Conservation (phyloP, 1,140 invertebrate genomes). For the Drosophila suzukii region DNA sequence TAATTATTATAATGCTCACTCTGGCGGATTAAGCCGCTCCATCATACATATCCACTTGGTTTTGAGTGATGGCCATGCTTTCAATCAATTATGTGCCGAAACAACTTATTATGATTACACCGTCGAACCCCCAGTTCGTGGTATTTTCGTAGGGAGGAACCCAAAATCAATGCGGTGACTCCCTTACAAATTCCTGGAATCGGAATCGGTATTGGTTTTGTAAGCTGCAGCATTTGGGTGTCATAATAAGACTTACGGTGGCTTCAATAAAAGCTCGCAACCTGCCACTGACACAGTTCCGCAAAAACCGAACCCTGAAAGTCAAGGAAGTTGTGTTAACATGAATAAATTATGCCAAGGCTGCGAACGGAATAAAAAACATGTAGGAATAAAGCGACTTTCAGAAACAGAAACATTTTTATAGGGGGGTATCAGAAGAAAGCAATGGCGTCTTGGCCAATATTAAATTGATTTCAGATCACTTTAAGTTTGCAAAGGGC, state of each 20-base stretch:
- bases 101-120: conserved; percentile 48
- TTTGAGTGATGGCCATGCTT: conserved; percentile 59
- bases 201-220: conserved; percentile 3
- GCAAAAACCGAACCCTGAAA: conserved; percentile 18
- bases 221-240: conserved; percentile 8
- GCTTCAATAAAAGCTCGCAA: conserved; percentile 8
- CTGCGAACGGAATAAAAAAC: conserved; percentile 1
- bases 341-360: conserved; percentile 34
- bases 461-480: conserved; percentile 34
- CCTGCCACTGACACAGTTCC: conserved; percentile 19
- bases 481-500: conserved; percentile 5
- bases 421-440: background rate
- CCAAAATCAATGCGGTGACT: conserved; percentile 7
- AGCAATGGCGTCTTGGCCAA: too few relatives aligned
- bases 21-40: conserved; percentile 52
- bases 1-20: conserved; percentile 73
- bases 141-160: background rate
- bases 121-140: conserved; percentile 7
- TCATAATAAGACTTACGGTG: conserved; percentile 26
- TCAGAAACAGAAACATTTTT: conserved; percentile 1
- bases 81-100: conserved; percentile 66
- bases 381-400: conserved; percentile 2
- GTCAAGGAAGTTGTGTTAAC: conserved; percentile 12
- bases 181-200: conserved; percentile 4
- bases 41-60: conserved; percentile 20